Percentiles rank a stretch among this genome's conserved stretches.
Conservation (phyloP, 1,140 invertebrate genomes). For the Uloborus diversus region DNA sequence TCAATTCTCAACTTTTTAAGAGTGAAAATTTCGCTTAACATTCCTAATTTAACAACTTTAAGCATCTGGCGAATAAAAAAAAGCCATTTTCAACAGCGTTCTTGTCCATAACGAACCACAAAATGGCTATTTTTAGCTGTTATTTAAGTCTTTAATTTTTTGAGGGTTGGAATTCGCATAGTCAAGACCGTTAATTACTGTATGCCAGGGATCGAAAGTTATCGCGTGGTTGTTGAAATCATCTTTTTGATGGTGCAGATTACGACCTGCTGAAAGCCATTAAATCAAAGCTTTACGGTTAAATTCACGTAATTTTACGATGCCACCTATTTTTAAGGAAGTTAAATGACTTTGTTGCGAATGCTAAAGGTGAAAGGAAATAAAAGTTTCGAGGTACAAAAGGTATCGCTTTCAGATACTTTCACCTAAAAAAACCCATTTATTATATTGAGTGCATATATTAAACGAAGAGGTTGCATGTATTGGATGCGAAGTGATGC, state of each 20-base stretch:
- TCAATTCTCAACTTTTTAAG: slow-evolving; percentile 2
- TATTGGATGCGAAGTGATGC: too few relatives aligned
- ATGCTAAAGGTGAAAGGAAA: too few relatives aligned
- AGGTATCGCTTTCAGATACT: too few relatives aligned
- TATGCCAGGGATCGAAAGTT: background rate
- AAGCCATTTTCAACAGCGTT: slow-evolving; percentile 3
- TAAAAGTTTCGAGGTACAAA: too few relatives aligned
- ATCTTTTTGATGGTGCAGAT: slow-evolving; percentile 21
- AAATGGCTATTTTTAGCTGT: slow-evolving; percentile 1
- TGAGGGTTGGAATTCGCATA: background rate
- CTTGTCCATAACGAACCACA: background rate
- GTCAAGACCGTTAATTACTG: slow-evolving; percentile 2
- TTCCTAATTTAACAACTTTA: background rate
- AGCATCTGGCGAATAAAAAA: background rate
- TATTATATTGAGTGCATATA: too few relatives aligned
- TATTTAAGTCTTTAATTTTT: slow-evolving; percentile 20
- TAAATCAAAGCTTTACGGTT: slow-evolving; percentile 20
- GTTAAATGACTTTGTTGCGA: slow-evolving; percentile 17
- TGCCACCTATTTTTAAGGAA: background rate
- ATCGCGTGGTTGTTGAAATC: background rate
- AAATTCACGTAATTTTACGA: slow-evolving; percentile 12
- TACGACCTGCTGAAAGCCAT: background rate
- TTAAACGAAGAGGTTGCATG: too few relatives aligned
- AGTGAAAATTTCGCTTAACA: background rate
- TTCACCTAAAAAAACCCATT: too few relatives aligned